Conservation (phyloP, 2,113 vertebrate genomes). For the Oxygymnocypris stewartii region DNA sequence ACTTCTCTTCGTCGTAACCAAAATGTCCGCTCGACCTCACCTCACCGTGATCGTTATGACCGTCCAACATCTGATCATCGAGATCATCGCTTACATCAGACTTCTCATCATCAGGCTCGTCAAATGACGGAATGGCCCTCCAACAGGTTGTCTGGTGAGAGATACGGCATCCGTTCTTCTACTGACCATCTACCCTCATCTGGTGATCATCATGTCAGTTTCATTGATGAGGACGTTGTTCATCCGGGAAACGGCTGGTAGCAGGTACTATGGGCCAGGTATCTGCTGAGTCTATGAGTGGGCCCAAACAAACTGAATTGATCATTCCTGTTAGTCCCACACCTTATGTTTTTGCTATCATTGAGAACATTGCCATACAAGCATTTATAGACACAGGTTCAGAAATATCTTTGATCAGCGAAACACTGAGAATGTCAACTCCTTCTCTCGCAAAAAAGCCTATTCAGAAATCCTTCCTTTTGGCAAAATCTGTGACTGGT, state of each 20-base stretch:
- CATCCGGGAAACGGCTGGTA: neutral
- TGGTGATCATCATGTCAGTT: slow-evolving; percentile 9
- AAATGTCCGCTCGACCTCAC: neutral
- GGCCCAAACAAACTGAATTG: neutral
- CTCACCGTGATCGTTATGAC: neutral
- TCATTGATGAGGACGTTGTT: neutral
- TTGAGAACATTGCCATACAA: neutral
- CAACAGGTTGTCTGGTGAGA: neutral
- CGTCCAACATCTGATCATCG: neutral
- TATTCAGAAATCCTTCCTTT: neutral
- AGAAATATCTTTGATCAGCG: neutral
- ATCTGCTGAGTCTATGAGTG: neutral
- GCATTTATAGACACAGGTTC: neutral
- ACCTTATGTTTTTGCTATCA: slow-evolving; percentile 4
- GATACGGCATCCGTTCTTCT: neutral
- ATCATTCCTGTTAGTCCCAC: neutral
- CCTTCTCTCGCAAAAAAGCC: neutral
- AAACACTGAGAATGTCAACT: neutral
- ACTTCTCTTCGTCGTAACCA: neutral
- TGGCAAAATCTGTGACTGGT: neutral
- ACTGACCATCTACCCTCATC: neutral
- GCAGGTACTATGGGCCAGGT: neutral
- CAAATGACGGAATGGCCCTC: neutral
- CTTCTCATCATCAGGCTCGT: neutral
- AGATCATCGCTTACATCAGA: neutral